Evolutionary conservation across 2,888 invertebrate genomes (phyloP).

Genomic region (Synanthedon tipuliformis): DNA sequence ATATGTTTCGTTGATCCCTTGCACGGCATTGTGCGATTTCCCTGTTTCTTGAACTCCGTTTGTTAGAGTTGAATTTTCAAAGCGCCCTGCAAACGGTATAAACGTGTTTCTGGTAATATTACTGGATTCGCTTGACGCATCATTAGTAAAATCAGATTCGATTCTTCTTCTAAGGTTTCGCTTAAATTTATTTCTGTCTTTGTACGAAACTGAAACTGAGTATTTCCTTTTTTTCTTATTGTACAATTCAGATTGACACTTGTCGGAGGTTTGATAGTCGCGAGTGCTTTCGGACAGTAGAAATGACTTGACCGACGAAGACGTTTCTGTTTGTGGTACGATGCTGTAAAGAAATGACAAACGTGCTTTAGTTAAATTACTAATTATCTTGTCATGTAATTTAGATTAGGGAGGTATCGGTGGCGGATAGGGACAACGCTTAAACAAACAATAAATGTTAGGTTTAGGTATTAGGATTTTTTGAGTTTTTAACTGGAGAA

Average conservation of each 20-base stretch:
- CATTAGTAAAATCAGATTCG: conserved; percentile 17
- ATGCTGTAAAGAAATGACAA: too few species aligned
- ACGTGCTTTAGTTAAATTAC: too few species aligned
- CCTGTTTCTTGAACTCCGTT: conserved; percentile 41
- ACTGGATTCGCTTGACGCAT: conserved; percentile 29
- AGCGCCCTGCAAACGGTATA: conserved; percentile 13
- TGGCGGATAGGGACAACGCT: too few species aligned
- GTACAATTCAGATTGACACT: conserved; percentile 22
- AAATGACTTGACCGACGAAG: conserved; percentile 17
- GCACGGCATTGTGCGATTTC: conserved; percentile 15
- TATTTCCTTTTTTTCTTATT: conserved; percentile 22
- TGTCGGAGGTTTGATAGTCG: conserved; percentile 49
- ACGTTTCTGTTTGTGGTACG: conserved; percentile 3
- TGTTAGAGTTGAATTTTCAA: conserved; percentile 12
- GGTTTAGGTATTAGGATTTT: too few species aligned
- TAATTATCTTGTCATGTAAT: too few species aligned
- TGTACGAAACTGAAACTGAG: conserved; percentile 11
- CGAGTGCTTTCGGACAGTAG: conserved; percentile 40
- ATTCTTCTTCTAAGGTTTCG: conserved; percentile 17
- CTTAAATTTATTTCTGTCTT: conserved; percentile 15
- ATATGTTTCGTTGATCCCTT: conserved; percentile 31
- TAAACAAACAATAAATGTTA: too few species aligned
- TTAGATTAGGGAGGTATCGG: too few species aligned
- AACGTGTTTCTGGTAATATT: conserved; percentile 14
- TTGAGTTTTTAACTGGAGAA: too few species aligned